Percentiles rank a stretch among this genome's conserved stretches.
phyloP scores from a whole-genome alignment of 2,888 invertebrate genomes.

The Thymelicus sylvestris region DNA sequence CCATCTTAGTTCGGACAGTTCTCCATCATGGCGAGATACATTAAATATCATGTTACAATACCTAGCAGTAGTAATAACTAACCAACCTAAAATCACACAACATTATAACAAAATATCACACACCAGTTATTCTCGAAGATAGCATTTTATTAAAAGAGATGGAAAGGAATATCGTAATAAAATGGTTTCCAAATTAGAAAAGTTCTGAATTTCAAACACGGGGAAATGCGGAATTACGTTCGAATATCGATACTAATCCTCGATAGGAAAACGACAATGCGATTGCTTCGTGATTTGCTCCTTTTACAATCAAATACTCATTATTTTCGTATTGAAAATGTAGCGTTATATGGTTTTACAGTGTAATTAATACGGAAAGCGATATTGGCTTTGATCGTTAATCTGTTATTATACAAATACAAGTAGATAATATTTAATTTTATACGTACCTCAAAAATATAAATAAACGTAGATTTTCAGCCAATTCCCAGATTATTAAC shows the following conservation, averaged over 20 bases:
- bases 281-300: constrained; percentile 32
- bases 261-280: constrained; percentile 29
- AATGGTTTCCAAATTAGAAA: constrained; percentile 34
- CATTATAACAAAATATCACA: neutral
- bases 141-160: neutral
- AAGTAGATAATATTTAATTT: too few species aligned
- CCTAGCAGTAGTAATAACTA: neutral
- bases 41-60: too few species aligned
- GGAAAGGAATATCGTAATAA: constrained; percentile 27
- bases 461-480: too few species aligned
- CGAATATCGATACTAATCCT: constrained; percentile 31
- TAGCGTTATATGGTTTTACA: neutral
- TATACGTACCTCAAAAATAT: too few species aligned
- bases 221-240: constrained; percentile 29
- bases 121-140: neutral
- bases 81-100: neutral
- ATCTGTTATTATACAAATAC: too few species aligned
- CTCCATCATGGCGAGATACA: too few species aligned
- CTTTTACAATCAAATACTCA: constrained; percentile 20
- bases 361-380: too few species aligned
- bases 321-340: constrained; percentile 30
- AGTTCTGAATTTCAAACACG: constrained; percentile 31
- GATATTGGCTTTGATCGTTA: too few species aligned
- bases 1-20: too few species aligned
- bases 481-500: too few species aligned